These are phyloP conservation scores for Porites cylindrica DNA, from an alignment of 92 coral and sea anemone species.

Conservation along the genomic window DNA sequence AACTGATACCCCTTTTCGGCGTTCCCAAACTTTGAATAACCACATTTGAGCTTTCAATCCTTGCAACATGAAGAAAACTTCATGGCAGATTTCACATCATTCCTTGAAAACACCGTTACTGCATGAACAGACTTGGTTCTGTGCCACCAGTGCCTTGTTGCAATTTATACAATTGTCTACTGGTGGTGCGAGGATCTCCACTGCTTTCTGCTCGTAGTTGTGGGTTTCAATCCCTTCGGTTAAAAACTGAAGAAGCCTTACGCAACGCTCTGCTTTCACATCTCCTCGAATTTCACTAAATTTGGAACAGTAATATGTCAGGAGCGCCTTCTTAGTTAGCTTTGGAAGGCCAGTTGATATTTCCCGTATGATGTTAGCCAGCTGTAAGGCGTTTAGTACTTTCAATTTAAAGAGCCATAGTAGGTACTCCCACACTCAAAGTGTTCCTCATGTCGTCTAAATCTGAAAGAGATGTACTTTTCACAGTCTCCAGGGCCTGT, in stretches of 20 bases:
- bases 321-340: background rate
- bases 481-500: background rate
- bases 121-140: background rate
- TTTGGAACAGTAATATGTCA: background rate
- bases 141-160: background rate
- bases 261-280: background rate
- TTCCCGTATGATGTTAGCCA: background rate
- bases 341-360: constrained; percentile 1
- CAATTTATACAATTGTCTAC: background rate
- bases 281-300: background rate
- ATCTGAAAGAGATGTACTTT: constrained; percentile 1
- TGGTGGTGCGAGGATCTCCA: constrained; percentile 9
- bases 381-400: background rate
- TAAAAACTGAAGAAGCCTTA: background rate
- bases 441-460: background rate
- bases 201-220: background rate
- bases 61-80: constrained; percentile 30
- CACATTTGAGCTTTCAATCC: constrained; percentile 19
- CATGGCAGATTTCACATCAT: background rate
- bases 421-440: background rate
- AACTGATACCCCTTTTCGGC: constrained; percentile 6
- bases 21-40: constrained; percentile 29
- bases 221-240: background rate
- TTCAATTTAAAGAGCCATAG: constrained; percentile 8
- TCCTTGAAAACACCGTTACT: background rate